A percentile compares a stretch with the other conserved stretches of the same genome.
phyloP scores from a whole-genome alignment of 64 coral and sea anemone genomes.

The Montipora capricornis region DNA sequence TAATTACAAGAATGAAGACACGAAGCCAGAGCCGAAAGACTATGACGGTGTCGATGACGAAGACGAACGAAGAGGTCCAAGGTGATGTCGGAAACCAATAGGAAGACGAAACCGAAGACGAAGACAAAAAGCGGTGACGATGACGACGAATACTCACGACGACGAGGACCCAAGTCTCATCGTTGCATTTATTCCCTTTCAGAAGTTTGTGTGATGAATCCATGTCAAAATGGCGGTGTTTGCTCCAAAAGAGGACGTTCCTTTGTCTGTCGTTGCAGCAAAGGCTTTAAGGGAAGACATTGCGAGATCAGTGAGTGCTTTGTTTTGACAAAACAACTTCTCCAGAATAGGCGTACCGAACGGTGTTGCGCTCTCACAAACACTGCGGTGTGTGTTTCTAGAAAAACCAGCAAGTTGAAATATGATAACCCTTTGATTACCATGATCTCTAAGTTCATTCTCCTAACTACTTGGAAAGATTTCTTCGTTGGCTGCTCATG shows the following conservation, averaged over 20 bases:
- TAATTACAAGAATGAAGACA: too few species aligned
- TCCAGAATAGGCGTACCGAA: background rate
- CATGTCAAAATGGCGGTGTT: constrained; percentile 58
- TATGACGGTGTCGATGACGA: background rate
- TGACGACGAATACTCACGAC: background rate
- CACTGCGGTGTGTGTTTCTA: too few species aligned
- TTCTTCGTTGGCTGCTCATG: too few species aligned
- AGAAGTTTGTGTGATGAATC: constrained; percentile 56
- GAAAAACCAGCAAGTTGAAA: too few species aligned
- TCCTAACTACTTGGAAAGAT: too few species aligned
- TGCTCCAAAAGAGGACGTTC: constrained; percentile 19
- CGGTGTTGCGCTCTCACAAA: background rate
- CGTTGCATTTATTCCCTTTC: background rate
- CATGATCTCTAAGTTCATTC: too few species aligned
- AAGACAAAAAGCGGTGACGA: background rate
- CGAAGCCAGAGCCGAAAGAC: too few species aligned
- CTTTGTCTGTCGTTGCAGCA: constrained; percentile 54
- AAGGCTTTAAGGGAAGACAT: constrained; percentile 45
- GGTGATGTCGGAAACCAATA: too few species aligned
- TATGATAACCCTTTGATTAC: too few species aligned
- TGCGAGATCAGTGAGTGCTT: constrained; percentile 66
- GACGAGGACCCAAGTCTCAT: background rate
- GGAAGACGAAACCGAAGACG: background rate
- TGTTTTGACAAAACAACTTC: background rate
- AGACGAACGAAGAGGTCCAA: background rate